Base-by-base conservation (phyloP, 53 echinoderm and acorn worm genomes). In the Paracentrotus lividus region DNA sequence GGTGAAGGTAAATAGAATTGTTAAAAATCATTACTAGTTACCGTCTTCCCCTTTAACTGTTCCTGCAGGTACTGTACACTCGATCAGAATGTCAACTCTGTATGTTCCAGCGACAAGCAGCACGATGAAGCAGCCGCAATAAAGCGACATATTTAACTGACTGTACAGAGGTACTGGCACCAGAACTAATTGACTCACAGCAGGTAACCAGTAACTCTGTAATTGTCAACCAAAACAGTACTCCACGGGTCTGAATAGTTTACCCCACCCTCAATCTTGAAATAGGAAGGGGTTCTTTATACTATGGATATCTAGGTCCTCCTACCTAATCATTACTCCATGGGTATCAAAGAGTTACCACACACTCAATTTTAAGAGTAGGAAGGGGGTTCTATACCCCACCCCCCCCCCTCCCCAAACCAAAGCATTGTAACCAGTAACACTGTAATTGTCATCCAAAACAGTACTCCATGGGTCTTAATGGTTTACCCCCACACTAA, bases 161-260 rank as follows among this genome's bases (percentile, higher is more conserved):
- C 7, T 81, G 47, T 47, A 4, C 44, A 26, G 42, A 76, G 43
- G 81, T 81, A 47, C 81, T 81, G 81, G 81, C 81, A 81, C 81
- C 81, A 81, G 9, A 44, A 26, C 49, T 47, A 81, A 81, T 81
- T 47, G 45, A 47, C n/a, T 49, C 81, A 45, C 81, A 47, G 81
- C 47, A 47, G 44, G 81, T 45, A 81, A 45, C 81, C 36, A 81
- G 18, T 12, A 81, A 81, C 42, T 10, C 49, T 81, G 26, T 81
- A 81, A 81, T 45, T 81, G 47, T 81, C 49, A 81, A 81, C 81
- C 81, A 44, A 45, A 81, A 81, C 27, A 81, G n/a, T 24, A 10
- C 38, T 81, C 12, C 24, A 76, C 12, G 51, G 51, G 51, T 51
- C 51, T 51, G 51, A 51, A 8, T 8, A 12, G 51, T 51, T 8